Conservation (phyloP, 2,797 vertebrate species). For the Phataginus tetradactyla region DNA sequence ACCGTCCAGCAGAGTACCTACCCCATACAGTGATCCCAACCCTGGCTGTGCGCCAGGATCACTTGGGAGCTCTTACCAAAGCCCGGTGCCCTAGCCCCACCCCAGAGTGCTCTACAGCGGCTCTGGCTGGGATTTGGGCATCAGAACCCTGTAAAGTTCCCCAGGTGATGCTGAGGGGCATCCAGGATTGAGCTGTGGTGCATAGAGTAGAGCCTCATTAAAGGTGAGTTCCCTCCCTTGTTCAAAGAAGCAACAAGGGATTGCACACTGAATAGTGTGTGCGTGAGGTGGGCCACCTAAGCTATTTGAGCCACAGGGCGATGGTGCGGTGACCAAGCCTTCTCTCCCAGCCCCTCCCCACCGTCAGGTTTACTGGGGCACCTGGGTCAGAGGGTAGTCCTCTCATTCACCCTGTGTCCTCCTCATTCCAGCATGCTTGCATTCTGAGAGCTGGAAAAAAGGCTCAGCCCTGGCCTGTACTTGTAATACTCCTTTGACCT, state of each 20-base stretch:
- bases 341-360: neutral
- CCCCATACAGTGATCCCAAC: too few species aligned
- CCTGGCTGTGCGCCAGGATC: neutral
- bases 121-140: neutral
- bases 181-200: neutral
- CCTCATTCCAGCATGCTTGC: neutral
- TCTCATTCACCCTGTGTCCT: neutral
- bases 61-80: neutral
- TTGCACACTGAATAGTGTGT: slow-evolving; percentile 32
- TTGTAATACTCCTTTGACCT: slow-evolving; percentile 19
- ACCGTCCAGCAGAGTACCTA: neutral
- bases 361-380: slow-evolving; percentile 44
- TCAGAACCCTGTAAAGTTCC: neutral
- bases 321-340: slow-evolving; percentile 14
- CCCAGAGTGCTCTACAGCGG: too few species aligned
- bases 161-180: neutral
- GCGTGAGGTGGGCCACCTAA: slow-evolving; percentile 49
- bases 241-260: slow-evolving; percentile 32
- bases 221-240: neutral
- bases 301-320: slow-evolving; percentile 25
- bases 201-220: neutral
- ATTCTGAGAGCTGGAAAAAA: neutral
- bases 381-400: neutral
- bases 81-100: too few species aligned
- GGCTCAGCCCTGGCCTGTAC: neutral